Percentiles rank a stretch among this genome's conserved stretches.
Evolutionary conservation across 2,797 vertebrate genomes (phyloP).

Genomic region (Malacoctenus gilli): DNA sequence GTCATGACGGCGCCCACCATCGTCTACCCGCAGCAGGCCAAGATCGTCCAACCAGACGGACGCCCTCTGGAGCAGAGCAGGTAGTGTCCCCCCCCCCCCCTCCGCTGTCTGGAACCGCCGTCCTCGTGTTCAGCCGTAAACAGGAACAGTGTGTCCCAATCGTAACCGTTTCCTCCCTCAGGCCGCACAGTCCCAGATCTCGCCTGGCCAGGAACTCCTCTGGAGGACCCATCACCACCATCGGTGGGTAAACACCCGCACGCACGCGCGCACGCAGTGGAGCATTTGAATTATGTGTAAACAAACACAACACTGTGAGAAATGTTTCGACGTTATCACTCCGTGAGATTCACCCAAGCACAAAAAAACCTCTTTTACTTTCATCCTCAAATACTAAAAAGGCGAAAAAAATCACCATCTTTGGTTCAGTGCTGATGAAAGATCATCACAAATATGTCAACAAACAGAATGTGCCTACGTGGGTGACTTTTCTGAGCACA

Average conservation of each 20-base stretch:
- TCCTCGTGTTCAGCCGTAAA: constrained; percentile 13
- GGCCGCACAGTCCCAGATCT: constrained; percentile 89
- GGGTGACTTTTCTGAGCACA: too few species aligned
- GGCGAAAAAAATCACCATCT: background rate
- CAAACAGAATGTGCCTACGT: background rate
- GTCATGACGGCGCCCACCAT: constrained; percentile 84
- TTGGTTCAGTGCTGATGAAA: too few species aligned
- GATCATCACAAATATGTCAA: too few species aligned
- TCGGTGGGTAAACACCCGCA: constrained; percentile 83
- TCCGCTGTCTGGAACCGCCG: too few species aligned
- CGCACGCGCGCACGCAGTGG: constrained; percentile 12
- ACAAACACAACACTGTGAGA: constrained; percentile 36
- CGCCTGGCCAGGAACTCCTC: constrained; percentile 82
- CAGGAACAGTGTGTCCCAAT: constrained; percentile 13
- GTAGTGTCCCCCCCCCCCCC: constrained; percentile 73
- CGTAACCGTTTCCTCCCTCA: constrained; percentile 64
- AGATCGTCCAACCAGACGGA: constrained; percentile 77
- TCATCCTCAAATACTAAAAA: too few species aligned
- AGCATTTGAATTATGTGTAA: constrained; percentile 30
- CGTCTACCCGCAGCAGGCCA: constrained; percentile 86
- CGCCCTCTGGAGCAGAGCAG: constrained; percentile 84
- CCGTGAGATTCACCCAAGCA: background rate
- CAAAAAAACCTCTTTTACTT: too few species aligned
- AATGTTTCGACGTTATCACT: constrained; percentile 25
- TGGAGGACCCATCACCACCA: constrained; percentile 86